Conservation (phyloP, 2,888 invertebrate species). For the Merodon equestris region DNA sequence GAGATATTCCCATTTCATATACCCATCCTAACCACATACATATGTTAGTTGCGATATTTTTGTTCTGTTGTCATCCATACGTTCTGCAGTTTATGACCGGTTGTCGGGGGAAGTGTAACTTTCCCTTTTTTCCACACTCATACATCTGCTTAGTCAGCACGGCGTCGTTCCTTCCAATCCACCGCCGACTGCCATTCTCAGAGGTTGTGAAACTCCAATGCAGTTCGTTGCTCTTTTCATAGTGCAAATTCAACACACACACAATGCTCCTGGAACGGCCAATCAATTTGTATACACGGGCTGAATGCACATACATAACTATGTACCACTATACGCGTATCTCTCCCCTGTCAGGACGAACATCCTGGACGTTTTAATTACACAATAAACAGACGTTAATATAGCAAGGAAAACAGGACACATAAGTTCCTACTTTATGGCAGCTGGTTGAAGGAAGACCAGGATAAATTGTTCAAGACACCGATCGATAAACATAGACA, state of each 20-base stretch:
- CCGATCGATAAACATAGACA: slow-evolving; percentile 49
- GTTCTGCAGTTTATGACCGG: slow-evolving; percentile 10
- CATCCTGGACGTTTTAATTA: slow-evolving; percentile 54
- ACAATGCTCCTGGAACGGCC: slow-evolving; percentile 3
- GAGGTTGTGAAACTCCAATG: slow-evolving; percentile 58
- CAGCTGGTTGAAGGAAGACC: background rate
- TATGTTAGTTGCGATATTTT: too few species aligned
- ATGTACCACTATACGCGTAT: background rate
- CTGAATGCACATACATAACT: too few species aligned
- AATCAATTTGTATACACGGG: slow-evolving; percentile 57
- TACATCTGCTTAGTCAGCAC: slow-evolving; percentile 27
- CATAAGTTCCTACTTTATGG: slow-evolving; percentile 8
- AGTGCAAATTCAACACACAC: too few species aligned
- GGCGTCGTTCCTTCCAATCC: background rate
- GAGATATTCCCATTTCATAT: background rate
- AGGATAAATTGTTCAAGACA: slow-evolving; percentile 13
- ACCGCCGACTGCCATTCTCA: too few species aligned
- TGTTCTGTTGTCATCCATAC: slow-evolving; percentile 4
- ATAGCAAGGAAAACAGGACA: slow-evolving; percentile 25
- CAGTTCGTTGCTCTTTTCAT: slow-evolving; percentile 59
- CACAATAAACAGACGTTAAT: slow-evolving; percentile 62
- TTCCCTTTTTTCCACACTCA: slow-evolving; percentile 40
- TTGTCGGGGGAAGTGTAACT: slow-evolving; percentile 31
- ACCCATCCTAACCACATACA: too few species aligned
- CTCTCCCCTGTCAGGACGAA: slow-evolving; percentile 11